phyloP scores from a whole-genome alignment of 2,888 invertebrate genomes.

The Protophormia terraenovae region DNA sequence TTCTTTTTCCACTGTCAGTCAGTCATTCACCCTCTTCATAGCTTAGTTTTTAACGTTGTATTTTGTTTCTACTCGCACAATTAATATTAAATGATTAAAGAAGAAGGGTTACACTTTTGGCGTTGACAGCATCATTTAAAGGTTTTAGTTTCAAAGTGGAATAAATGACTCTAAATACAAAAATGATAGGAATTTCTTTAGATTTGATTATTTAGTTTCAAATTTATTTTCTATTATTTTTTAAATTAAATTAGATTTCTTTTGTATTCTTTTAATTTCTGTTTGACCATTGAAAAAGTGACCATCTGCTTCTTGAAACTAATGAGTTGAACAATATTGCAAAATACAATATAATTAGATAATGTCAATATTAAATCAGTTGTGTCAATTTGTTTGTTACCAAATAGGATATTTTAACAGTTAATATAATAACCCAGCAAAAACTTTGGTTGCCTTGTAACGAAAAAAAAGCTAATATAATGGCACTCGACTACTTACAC shows the following conservation, averaged over 20 bases:
- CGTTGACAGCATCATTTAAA: constrained; percentile 57
- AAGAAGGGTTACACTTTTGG: constrained; percentile 52
- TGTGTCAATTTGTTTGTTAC: constrained; percentile 14
- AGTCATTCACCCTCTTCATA: constrained; percentile 47
- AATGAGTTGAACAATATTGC: constrained; percentile 1
- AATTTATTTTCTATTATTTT: constrained; percentile 6
- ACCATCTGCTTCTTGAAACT: constrained; percentile 15
- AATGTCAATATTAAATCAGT: constrained; percentile 7
- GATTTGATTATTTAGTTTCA: background rate
- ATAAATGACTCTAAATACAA: background rate
- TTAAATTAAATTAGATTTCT: constrained; percentile 23
- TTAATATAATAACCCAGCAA: too few relatives aligned
- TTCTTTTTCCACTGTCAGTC: constrained; percentile 30
- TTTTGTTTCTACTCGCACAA: constrained; percentile 14
- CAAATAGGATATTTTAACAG: background rate
- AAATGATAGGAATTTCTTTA: constrained; percentile 5
- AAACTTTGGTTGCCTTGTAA: too few relatives aligned
- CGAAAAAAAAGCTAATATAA: too few relatives aligned
- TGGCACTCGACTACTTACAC: too few relatives aligned
- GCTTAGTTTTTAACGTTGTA: background rate
- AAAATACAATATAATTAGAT: constrained; percentile 9
- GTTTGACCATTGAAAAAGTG: constrained; percentile 26
- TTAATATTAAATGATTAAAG: constrained; percentile 45
- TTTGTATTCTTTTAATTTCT: background rate
- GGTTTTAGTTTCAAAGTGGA: constrained; percentile 24